Conservation (phyloP, 37 sponge, comb jelly and placozoan species). For the Bolinopsis microptera region DNA sequence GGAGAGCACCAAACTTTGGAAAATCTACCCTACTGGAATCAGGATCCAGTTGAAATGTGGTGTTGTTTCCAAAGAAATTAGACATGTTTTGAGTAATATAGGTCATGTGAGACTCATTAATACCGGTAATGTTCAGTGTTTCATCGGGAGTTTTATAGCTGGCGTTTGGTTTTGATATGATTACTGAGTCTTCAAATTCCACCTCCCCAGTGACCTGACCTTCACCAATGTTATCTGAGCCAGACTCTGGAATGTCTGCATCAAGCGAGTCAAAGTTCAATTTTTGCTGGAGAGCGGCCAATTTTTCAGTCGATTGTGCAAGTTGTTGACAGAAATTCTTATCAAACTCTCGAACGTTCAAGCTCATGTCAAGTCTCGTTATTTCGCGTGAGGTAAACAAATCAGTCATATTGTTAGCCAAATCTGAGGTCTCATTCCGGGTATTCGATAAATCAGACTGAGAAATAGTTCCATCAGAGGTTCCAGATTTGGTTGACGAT, state of each 20-base stretch:
- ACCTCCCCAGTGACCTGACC: background rate
- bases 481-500: background rate
- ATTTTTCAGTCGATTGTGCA: background rate
- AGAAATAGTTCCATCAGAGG: background rate
- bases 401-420: background rate
- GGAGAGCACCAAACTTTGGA: background rate
- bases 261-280: background rate
- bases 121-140: background rate
- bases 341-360: conserved; percentile 18
- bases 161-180: background rate
- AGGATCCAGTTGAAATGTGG: background rate
- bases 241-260: background rate
- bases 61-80: background rate
- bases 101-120: background rate
- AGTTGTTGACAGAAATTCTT: conserved; percentile 30
- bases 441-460: background rate
- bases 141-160: background rate
- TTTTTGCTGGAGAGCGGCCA: background rate
- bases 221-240: background rate
- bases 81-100: conserved; percentile 59
- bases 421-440: background rate
- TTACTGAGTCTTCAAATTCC: background rate
- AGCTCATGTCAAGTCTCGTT: conserved; percentile 19
- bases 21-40: conserved; percentile 1
- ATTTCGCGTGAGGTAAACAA: conserved; percentile 40